Evolutionary conservation across 2,888 invertebrate genomes (phyloP), one percentile per base, ranked within the genome.

Genomic region (Sisyra nigra): DNA sequence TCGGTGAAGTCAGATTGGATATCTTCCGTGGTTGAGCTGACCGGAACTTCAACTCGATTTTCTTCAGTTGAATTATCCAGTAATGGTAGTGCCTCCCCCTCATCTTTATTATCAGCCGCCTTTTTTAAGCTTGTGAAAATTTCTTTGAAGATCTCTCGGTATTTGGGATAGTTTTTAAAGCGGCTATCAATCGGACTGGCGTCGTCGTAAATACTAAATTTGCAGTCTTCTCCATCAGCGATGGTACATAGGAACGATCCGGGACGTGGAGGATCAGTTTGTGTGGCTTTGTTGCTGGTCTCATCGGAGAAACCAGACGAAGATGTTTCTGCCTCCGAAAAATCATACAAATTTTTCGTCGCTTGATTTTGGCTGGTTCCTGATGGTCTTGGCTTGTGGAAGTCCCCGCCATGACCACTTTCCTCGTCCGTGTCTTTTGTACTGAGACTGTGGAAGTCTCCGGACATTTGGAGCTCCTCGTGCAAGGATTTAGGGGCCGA

Each of bases 191-290:
- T 77, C 1, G 83, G 80, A 54, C 76, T 82, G 41, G 72, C 81
- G 46, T 69, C 69, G 56, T 82, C 80, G 56, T 86, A 87, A 56
- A 86, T 86, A 59, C 84, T 86, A 57, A 86, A 82, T 51, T 81
- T 80, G 58, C 84, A 85, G 57, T 86, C 83, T 51, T 85, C 85
- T 9, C 86, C 86, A 56, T 86, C 86, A 41, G 80, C 83, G 47
- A 87, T 85, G 1, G 84, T 82, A 63, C 85, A 86, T 41, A 87
- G 65, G 60, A 86, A 81, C 11, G 81, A 82, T n/a, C 85, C 86
- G 0, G 80, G 77, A 9, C 80, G 68, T 47, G 74, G 72, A 31
- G 72, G 73, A 48, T 86, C 86, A 1, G 87, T 88, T 57, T 88
- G 87, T 3, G 87, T 87, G 2, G 71, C 71, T 56, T 85, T 86